Evolutionary conservation across 2,113 vertebrate genomes (phyloP), one percentile per base, ranked within the genome.

Genomic region (Perca schrenkii): DNA sequence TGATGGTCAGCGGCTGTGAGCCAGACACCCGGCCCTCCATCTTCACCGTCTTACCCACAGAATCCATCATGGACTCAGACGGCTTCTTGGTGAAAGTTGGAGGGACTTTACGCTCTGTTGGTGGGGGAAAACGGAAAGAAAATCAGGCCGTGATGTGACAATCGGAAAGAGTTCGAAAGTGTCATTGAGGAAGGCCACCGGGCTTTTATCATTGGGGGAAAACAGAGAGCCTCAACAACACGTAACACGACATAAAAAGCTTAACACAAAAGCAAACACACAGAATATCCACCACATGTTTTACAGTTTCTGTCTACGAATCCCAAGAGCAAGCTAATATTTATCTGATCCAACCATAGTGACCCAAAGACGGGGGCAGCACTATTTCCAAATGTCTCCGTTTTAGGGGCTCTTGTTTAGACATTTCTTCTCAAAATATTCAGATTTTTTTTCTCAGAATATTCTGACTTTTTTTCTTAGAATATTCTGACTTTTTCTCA

Each of bases 21-120:
- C 98, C 98, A 0, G 98, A 95, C 80, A 99, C 94, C 53, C 91
- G 96, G 12, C 95, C 95, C 88, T 99, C 98, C 25, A 99, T 95
- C 94, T 95, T 97, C 86, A 99, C 93, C 1, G 94, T 88, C 56
- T 96, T 97, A 43, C 97, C 97, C 86, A 94, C 96, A 28, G 94
- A 95, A 82, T 98, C 97, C 92, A 96, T 94, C 74, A 98, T 91
- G 19, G 94, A 96, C 93, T 98, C 97, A 2, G 96, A 95, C 1
- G 97, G 95, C 83, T 95, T 98, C 94, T 96, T 98, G 61, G 97
- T 98, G 94, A 99, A 99, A 86, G 86, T 95, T 67, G 98, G 98
- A 86, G 97, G 96, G 56, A 91, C 96, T 92, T 97, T 97, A 40
- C 94, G 92, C 82, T 99, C 98, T 99, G 95, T 80, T 81, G 13